Base-by-base conservation (phyloP, 2,888 invertebrate genomes). In the Mesoligia furuncula region DNA sequence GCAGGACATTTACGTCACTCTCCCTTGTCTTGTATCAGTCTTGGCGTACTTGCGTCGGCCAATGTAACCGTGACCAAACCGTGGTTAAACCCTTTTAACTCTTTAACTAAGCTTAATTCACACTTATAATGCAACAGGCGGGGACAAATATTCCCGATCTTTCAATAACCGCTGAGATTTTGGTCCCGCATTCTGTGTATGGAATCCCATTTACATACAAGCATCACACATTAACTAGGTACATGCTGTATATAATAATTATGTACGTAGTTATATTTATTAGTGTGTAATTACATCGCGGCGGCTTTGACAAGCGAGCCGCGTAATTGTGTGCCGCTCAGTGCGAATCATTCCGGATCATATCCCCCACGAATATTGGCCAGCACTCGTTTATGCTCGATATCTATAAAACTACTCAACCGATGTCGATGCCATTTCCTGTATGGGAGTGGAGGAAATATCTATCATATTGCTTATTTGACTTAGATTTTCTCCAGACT, bases 251-350 rank as follows among this genome's bases (percentile, higher is more conserved):
- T 51, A 71, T 70, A 67, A 75, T 64, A 39, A 42, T 42, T 42
- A 75, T 67, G 61, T n/a, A n/a, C n/a, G 36, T 59, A 86, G 79
- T 70, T 75, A 75, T 83, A 76, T 83, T 74, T 79, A 76, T 73
- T 51, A 76, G 61, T 80, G 69, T 76, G 79, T 88, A 86, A 86
- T 88, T 84, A 86, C 77, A 80, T 80, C 66, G 79, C 76, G 73
- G 74, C 20, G 70, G 81, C 87, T 87, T 87, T 87, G 87, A 88
- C 77, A 85, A 80, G 89, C 71, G 85, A 88, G 66, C 75, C 87
- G 87, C 76, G 73, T 87, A 87, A 87, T 87, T 85, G 85, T 83
- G 61, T 74, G 77, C 70, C 78, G 87, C 77, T 81, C 83, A 73
- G 66, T 72, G 77, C 73, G 82, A 78, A 83, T 85, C 83, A 83